Percentiles rank a stretch among this genome's conserved stretches.
Evolutionary conservation across 1,140 invertebrate species (phyloP).

Genomic region (Solen grandis): DNA sequence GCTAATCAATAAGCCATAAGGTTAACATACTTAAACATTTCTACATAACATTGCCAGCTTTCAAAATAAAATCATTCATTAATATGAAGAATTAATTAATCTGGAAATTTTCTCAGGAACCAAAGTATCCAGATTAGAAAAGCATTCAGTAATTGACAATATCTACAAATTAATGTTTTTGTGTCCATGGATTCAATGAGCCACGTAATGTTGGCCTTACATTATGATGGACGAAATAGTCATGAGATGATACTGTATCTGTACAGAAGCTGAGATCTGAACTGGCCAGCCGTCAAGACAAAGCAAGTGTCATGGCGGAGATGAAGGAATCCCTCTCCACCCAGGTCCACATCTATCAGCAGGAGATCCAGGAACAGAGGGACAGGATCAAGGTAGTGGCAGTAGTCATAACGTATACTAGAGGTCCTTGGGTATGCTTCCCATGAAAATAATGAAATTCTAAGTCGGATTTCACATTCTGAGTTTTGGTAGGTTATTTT

Average conservation of each 20-base stretch:
- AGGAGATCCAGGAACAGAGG: slow-evolving; percentile 65
- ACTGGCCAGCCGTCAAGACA: slow-evolving; percentile 55
- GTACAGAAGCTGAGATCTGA: slow-evolving; percentile 66
- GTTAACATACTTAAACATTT: too few relatives aligned
- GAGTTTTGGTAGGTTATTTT: too few relatives aligned
- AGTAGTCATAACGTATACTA: neutral
- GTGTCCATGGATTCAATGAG: neutral
- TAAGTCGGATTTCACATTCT: too few relatives aligned
- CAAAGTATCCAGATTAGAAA: too few relatives aligned
- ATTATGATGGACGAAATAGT: neutral
- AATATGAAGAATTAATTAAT: too few relatives aligned
- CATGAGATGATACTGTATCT: neutral
- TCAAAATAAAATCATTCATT: too few relatives aligned
- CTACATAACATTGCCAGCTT: too few relatives aligned
- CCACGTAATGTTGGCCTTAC: neutral
- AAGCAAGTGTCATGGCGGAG: slow-evolving; percentile 54
- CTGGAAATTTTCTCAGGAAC: too few relatives aligned
- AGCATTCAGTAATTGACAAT: neutral
- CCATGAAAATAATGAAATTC: too few relatives aligned
- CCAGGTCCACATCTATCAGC: slow-evolving; percentile 69
- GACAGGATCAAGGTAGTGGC: slow-evolving; percentile 65
- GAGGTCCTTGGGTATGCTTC: neutral
- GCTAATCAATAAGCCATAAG: too few relatives aligned
- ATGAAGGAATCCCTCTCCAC: slow-evolving; percentile 61
- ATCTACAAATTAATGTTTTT: neutral